Percentiles rank a stretch among this genome's conserved stretches.
phyloP scores from a whole-genome alignment of 2,113 vertebrate genomes.

The Grammomys dolichurus region DNA sequence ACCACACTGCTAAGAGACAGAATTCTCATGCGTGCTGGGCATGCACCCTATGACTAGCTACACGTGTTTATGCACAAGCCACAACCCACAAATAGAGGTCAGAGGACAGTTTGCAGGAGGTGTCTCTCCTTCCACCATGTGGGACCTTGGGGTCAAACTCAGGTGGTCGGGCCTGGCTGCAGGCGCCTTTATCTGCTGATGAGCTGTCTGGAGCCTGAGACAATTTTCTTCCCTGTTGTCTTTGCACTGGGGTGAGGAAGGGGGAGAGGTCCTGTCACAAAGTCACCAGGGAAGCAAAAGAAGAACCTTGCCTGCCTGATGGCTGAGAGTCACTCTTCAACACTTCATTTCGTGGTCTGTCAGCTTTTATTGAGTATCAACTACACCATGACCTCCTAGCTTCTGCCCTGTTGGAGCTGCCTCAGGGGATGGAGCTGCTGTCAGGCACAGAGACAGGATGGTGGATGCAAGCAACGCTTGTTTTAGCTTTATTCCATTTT shows the following conservation, averaged over 20 bases:
- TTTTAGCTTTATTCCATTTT: not conserved
- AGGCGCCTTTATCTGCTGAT: not conserved
- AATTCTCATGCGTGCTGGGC: not conserved
- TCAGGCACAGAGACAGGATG: not conserved
- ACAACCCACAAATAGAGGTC: not conserved
- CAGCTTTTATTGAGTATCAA: conserved; percentile 44
- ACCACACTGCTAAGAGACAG: not conserved
- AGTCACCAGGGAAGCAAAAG: not conserved
- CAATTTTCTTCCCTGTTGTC: not conserved
- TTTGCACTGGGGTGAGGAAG: not conserved
- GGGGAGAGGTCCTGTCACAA: not conserved
- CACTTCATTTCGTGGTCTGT: conserved; percentile 1
- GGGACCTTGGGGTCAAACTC: not conserved
- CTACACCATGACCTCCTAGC: not conserved
- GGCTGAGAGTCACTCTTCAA: not conserved
- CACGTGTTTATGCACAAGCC: not conserved
- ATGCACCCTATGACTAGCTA: not conserved
- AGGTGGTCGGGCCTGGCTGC: not conserved
- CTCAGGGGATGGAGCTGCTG: not conserved
- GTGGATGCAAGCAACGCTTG: not conserved
- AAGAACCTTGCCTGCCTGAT: accelerated
- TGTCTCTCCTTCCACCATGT: not conserved
- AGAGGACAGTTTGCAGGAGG: not conserved
- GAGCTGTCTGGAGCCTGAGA: not conserved
- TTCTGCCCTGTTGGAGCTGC: not conserved